These are phyloP conservation scores for Proales similis DNA, from an alignment of 1,140 invertebrate species.

Conservation along the genomic window DNA sequence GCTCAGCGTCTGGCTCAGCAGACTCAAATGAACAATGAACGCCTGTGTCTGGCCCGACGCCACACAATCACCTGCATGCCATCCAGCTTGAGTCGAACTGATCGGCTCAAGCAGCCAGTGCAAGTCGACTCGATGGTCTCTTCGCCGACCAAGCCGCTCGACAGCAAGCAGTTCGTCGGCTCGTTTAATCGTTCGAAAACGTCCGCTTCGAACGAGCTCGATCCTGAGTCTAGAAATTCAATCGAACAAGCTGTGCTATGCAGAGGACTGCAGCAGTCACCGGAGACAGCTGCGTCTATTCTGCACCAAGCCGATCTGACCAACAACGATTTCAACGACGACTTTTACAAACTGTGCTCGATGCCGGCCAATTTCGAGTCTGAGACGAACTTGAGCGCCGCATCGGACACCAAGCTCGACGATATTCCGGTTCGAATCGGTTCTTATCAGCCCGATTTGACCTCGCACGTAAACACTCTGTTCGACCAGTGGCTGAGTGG, in stretches of 20 bases:
- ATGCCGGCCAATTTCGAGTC: slow-evolving; percentile 11
- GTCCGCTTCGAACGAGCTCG: background rate
- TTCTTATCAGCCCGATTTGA: slow-evolving; percentile 1
- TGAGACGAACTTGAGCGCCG: slow-evolving; percentile 1
- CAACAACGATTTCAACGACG: slow-evolving; percentile 31
- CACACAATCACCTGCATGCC: slow-evolving; percentile 36
- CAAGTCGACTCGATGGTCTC: background rate
- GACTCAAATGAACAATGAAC: background rate
- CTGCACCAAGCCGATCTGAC: slow-evolving; percentile 13
- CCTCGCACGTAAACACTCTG: slow-evolving; percentile 23
- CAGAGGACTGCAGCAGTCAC: background rate
- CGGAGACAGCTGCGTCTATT: slow-evolving; percentile 21
- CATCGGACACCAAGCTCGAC: slow-evolving; percentile 8
- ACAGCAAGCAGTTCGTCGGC: slow-evolving; percentile 25
- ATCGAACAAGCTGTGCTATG: too few relatives aligned
- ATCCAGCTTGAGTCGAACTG: too few relatives aligned
- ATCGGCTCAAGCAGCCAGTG: background rate
- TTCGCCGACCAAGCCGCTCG: background rate
- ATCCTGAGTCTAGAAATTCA: background rate
- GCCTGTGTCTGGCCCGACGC: slow-evolving; percentile 1
- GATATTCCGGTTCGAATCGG: slow-evolving; percentile 3
- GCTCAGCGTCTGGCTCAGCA: slow-evolving; percentile 1
- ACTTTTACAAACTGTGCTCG: slow-evolving; percentile 29
- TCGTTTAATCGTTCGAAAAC: slow-evolving; percentile 19
- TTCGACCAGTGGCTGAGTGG: slow-evolving; percentile 36